A percentile compares a stretch with the other conserved stretches of the same genome.
phyloP scores from a whole-genome alignment of 2,113 vertebrate species.

The Sapayoa aenigma region DNA sequence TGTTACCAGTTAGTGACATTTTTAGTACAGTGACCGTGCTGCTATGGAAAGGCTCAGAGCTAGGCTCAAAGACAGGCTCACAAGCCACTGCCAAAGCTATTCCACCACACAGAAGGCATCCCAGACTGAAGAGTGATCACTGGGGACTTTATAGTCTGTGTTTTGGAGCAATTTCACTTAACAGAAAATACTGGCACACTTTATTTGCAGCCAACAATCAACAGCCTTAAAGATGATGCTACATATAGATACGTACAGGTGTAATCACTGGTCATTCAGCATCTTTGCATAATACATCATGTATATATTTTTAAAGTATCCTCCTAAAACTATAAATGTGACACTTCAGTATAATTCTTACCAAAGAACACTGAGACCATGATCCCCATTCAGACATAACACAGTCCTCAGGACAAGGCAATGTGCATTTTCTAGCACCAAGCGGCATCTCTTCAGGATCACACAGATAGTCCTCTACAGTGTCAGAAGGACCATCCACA shows the following conservation, averaged over 20 bases:
- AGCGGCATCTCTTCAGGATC: conserved; percentile 97
- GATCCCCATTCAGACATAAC: conserved; percentile 92
- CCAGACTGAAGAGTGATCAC: not conserved
- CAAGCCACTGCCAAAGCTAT: not conserved
- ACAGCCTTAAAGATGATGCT: not conserved
- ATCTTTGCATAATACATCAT: not conserved
- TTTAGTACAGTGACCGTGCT: not conserved
- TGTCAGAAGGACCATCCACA: conserved; percentile 90
- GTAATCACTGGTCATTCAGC: not conserved
- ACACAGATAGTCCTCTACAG: conserved; percentile 94
- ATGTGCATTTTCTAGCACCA: conserved; percentile 86
- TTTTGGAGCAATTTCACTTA: not conserved
- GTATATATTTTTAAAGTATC: not conserved
- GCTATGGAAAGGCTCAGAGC: not conserved
- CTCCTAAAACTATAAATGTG: not conserved
- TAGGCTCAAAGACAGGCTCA: not conserved
- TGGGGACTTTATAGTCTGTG: not conserved
- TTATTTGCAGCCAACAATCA: not conserved
- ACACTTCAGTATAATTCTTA: conserved; percentile 65
- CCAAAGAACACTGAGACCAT: conserved; percentile 89
- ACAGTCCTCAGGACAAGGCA: conserved; percentile 95
- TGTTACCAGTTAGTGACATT: not conserved
- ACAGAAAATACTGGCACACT: not conserved
- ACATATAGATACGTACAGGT: not conserved
- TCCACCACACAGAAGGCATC: not conserved